Evolutionary conservation across 1,140 invertebrate species (phyloP).

Genomic region (Heterodera carotae): DNA sequence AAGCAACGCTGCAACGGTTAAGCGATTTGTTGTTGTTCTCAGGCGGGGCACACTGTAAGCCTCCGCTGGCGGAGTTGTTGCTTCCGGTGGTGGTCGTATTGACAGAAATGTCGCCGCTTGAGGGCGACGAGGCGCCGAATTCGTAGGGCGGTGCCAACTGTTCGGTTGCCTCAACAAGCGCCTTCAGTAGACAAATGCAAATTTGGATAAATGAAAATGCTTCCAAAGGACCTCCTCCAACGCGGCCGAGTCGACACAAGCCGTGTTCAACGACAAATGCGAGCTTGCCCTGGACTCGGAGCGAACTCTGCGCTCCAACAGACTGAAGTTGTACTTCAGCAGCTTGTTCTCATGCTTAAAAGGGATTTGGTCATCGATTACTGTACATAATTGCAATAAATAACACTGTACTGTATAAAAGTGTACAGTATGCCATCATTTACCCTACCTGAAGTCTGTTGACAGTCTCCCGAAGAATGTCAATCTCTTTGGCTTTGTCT

Average conservation of each 20-base stretch:
- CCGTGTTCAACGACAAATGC: constrained; percentile 48
- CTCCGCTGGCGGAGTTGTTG: constrained; percentile 3
- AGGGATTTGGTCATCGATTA: too few relatives aligned
- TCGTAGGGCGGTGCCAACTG: constrained; percentile 20
- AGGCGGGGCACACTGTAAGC: neutral
- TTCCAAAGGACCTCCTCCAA: constrained; percentile 5
- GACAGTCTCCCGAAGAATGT: constrained; percentile 91
- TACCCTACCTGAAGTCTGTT: constrained; percentile 84
- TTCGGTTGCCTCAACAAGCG: constrained; percentile 17
- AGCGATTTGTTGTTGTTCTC: neutral
- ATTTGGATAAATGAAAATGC: neutral
- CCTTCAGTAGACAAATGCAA: neutral
- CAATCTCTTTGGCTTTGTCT: constrained; percentile 91
- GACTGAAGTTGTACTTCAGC: constrained; percentile 49
- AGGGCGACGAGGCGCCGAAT: constrained; percentile 25
- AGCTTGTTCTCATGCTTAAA: constrained; percentile 56
- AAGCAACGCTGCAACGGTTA: constrained; percentile 1
- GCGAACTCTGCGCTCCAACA: constrained; percentile 46
- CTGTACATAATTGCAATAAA: too few relatives aligned
- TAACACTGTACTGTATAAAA: too few relatives aligned
- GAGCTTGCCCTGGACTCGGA: constrained; percentile 46
- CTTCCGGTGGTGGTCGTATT: constrained; percentile 27
- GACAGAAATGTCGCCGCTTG: constrained; percentile 28
- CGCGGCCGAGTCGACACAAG: constrained; percentile 30
- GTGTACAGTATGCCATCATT: neutral